Percentiles rank a stretch among this genome's conserved stretches.
These are phyloP conservation scores for Drosophila nigritarsus DNA, from an alignment of 2,888 invertebrate species.

Conservation along the genomic window DNA sequence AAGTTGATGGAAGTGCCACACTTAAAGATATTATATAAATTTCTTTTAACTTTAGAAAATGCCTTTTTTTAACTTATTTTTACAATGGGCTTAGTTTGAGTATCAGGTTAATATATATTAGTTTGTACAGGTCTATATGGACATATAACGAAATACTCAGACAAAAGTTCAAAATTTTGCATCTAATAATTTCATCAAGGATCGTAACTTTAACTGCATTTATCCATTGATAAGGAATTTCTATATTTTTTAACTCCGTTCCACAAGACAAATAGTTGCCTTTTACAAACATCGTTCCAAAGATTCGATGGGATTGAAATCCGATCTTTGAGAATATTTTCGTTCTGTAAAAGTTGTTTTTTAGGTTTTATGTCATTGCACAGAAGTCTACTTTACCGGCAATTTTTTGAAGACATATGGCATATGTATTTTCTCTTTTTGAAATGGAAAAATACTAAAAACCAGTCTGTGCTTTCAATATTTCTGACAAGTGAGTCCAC, in stretches of 20 bases:
- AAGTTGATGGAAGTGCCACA: slow-evolving; percentile 36
- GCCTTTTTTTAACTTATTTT: background rate
- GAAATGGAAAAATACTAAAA: background rate
- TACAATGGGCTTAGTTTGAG: background rate
- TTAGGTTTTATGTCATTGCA: background rate
- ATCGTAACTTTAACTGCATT: background rate
- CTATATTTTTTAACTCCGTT: no score
- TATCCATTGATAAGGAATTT: background rate
- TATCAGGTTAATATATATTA: background rate
- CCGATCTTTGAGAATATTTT: background rate
- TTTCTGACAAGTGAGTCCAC: background rate
- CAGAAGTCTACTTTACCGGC: background rate
- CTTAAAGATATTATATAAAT: slow-evolving; percentile 44
- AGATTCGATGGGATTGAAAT: background rate
- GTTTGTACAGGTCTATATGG: background rate
- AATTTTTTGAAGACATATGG: background rate
- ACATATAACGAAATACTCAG: background rate
- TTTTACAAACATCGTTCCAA: background rate
- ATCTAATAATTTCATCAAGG: background rate
- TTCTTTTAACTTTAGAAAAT: slow-evolving; percentile 23
- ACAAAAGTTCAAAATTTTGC: background rate
- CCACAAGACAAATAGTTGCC: background rate
- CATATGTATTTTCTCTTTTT: background rate
- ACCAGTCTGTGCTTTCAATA: background rate
- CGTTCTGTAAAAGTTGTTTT: background rate